phyloP scores from a whole-genome alignment of 2,797 vertebrate species.

The Anabas testudineus region DNA sequence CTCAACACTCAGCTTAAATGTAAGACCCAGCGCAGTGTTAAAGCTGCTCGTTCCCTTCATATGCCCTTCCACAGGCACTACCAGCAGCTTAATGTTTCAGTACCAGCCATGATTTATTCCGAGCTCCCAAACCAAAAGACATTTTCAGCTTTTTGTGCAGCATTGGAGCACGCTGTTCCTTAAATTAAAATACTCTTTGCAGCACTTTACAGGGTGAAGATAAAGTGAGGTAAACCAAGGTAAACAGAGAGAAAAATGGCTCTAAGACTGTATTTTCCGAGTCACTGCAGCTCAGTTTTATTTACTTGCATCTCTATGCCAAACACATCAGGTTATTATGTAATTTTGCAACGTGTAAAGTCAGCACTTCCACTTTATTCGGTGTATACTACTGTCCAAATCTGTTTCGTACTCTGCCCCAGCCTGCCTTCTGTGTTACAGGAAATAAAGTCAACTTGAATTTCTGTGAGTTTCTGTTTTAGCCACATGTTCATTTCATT shows the following conservation, averaged over 20 bases:
- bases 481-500: no score
- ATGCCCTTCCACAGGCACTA: neutral
- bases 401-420: constrained; percentile 5
- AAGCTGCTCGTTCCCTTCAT: constrained; percentile 21
- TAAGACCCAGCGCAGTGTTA: constrained; percentile 5
- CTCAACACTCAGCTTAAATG: constrained; percentile 5
- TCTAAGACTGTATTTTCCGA: constrained; percentile 25
- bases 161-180: constrained; percentile 13
- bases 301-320: constrained; percentile 32
- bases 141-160: constrained; percentile 29
- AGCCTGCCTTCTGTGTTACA: neutral
- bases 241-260: constrained; percentile 17
- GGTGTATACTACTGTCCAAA: neutral
- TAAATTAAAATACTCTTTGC: constrained; percentile 43
- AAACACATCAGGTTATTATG: constrained; percentile 46
- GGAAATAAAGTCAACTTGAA: neutral
- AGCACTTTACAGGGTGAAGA: constrained; percentile 22
- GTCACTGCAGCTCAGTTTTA: constrained; percentile 33
- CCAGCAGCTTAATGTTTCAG: constrained; percentile 22
- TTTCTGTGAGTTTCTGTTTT: neutral
- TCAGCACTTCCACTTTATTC: constrained; percentile 47
- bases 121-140: constrained; percentile 5
- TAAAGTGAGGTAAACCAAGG: constrained; percentile 31
- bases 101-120: constrained; percentile 35
- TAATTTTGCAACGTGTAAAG: constrained; percentile 32